These are phyloP conservation scores for Rhabditoides inermis DNA, from an alignment of 2,888 invertebrate genomes.

Conservation along the genomic window DNA sequence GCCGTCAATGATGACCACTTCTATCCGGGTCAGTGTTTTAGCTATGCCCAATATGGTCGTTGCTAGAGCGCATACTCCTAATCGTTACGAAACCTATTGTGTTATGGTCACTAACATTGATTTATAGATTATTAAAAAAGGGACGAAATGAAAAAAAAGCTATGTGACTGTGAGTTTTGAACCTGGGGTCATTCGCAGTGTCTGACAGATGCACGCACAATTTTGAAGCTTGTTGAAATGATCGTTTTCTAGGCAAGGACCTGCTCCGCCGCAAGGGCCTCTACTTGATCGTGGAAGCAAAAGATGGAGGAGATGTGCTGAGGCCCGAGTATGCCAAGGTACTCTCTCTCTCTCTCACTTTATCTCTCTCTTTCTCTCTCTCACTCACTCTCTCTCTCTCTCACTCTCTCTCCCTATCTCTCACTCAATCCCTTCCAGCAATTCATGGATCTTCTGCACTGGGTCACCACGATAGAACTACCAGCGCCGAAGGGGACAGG, in stretches of 20 bases:
- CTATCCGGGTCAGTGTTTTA: slow-evolving; percentile 18
- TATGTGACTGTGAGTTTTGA: too few relatives aligned
- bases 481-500: too few relatives aligned
- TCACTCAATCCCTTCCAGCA: too few relatives aligned
- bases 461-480: too few relatives aligned
- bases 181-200: too few relatives aligned
- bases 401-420: neutral
- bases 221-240: neutral
- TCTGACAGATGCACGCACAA: too few relatives aligned
- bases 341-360: neutral
- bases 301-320: slow-evolving; percentile 18
- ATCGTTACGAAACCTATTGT: too few relatives aligned
- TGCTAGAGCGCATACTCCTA: too few relatives aligned
- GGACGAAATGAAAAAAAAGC: too few relatives aligned
- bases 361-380: neutral
- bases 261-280: slow-evolving; percentile 37
- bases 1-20: slow-evolving; percentile 29
- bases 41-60: neutral
- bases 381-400: neutral
- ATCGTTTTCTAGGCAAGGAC: slow-evolving; percentile 40
- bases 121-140: too few relatives aligned
- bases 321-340: slow-evolving; percentile 20
- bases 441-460: too few relatives aligned
- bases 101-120: too few relatives aligned
- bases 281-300: slow-evolving; percentile 32